Evolutionary conservation across 2,113 vertebrate genomes (phyloP), one percentile per base, ranked within the genome.

Genomic region (Mastomys natalensis): DNA sequence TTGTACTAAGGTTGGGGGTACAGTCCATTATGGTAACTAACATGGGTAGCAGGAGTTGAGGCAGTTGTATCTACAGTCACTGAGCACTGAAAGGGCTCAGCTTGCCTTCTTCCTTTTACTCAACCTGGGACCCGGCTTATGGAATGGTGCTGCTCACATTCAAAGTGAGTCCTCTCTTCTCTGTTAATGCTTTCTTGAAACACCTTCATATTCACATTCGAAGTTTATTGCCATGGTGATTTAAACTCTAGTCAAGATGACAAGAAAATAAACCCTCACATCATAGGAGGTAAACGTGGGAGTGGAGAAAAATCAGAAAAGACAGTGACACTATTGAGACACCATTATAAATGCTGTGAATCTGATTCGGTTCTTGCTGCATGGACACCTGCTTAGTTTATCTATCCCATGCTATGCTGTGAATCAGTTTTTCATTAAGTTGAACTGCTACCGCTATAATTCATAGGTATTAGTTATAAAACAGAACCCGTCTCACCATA

Each of bases 361-460:
- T 45, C 68, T 43, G 70, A 21, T 73, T 60, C 45, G 22, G 40
- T 84, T 91, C 26, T 87, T 45, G 16, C 72, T 64, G 17, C 24
- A 58, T 53, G 22, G 31, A 80, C 9, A 12, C 1, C 22, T 0
- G 0, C 8, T 72, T 91, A 68, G 43, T 87, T 68, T 60, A 16
- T 60, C 9, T 84, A 5, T 24, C 60, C 34, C 7, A n/a, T n/a
- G 40, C 26, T 88, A 81, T 29, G 16, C 26, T 88, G 72, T n/a
- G 21, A 90, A 77, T 88, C 53, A 8, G 64, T 85, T 96, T 93
- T 45, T 88, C 43, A 95, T 31, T 53, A 68, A 90, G 43, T 58
- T 92, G 51, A 95, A 86, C 26, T 73, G 37, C 73, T 21, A 58
- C 13, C 87, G 37, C 26, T 74, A 66, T 55, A 9, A 89, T 91